Conservation (phyloP, 2,113 vertebrate species). For the Cebus imitator region DNA sequence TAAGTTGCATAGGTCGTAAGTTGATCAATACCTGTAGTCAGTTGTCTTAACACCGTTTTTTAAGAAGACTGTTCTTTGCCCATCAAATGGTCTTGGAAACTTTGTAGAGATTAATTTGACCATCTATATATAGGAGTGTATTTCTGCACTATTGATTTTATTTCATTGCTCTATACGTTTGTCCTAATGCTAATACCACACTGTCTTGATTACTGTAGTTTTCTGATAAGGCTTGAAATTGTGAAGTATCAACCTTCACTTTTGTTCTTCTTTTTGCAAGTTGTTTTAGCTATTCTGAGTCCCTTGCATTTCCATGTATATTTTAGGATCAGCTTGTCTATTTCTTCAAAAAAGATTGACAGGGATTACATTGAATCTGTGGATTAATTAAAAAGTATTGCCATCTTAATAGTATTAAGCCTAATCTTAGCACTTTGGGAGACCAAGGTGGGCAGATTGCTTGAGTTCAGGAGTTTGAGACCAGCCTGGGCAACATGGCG, state of each 20-base stretch:
- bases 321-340: neutral
- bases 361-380: neutral
- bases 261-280: neutral
- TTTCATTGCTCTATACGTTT: neutral
- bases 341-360: neutral
- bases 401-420: neutral
- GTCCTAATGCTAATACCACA: neutral
- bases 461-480: too few species aligned
- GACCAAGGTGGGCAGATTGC: too few species aligned
- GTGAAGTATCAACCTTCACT: neutral
- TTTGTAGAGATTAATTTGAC: neutral
- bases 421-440: too few species aligned
- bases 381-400: neutral
- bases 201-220: neutral
- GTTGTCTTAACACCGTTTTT: neutral
- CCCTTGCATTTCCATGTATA: neutral
- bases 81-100: neutral
- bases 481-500: too few species aligned
- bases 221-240: neutral
- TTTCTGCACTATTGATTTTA: neutral
- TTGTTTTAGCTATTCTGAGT: neutral
- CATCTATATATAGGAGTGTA: neutral
- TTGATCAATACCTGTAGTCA: neutral
- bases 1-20: too few species aligned
- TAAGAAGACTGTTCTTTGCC: neutral